These are phyloP conservation scores for Aporrectodea caliginosa DNA, from an alignment of 1,140 invertebrate species.

Conservation along the genomic window DNA sequence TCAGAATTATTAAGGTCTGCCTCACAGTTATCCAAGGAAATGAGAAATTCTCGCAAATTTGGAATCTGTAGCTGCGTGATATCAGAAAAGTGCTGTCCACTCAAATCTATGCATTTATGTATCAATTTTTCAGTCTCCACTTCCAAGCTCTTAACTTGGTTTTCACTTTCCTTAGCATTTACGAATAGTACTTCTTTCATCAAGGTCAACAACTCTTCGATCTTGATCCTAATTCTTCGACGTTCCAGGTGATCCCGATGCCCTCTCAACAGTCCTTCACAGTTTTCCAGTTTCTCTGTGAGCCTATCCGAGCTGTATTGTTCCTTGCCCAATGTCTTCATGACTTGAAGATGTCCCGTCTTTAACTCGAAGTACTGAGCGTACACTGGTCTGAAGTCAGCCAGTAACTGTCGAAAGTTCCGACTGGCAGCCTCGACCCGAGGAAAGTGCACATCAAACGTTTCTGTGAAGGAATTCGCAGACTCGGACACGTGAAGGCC, in stretches of 20 bases:
- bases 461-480: background rate
- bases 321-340: background rate
- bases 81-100: too few relatives aligned
- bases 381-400: background rate
- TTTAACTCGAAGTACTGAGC: background rate
- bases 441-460: background rate
- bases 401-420: background rate
- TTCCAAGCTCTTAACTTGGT: too few relatives aligned
- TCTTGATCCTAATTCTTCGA: background rate
- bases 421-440: background rate
- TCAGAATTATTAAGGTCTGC: too few relatives aligned
- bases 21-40: too few relatives aligned
- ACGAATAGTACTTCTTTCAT: too few relatives aligned
- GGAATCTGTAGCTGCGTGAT: too few relatives aligned
- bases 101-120: too few relatives aligned
- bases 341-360: background rate
- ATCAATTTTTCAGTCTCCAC: too few relatives aligned
- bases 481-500: background rate
- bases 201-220: background rate
- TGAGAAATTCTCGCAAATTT: too few relatives aligned
- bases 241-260: background rate
- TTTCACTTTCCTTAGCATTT: too few relatives aligned
- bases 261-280: background rate
- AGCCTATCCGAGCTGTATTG: background rate
- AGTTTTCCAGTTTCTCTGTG: background rate